Evolutionary conservation across 1,140 invertebrate genomes (phyloP).

Genomic region (Ridgeia piscesae): DNA sequence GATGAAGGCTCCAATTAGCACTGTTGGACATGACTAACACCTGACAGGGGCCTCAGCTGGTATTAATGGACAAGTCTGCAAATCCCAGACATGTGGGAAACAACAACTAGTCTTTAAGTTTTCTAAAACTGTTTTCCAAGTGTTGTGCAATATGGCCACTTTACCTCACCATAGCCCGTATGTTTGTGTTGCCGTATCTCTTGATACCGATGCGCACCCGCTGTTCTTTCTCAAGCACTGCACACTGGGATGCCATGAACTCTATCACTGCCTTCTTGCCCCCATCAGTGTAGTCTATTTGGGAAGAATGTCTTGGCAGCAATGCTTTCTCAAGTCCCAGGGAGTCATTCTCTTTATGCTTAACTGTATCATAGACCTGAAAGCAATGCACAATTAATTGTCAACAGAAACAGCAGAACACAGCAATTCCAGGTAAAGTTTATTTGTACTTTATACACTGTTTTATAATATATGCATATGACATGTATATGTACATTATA

Average conservation of each 20-base stretch:
- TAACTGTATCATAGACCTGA: conserved; percentile 30
- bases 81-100: too few relatives aligned
- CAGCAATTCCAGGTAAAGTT: too few relatives aligned
- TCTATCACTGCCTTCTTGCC: conserved; percentile 62
- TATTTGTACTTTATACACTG: too few relatives aligned
- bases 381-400: background rate
- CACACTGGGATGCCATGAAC: conserved; percentile 63
- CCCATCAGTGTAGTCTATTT: conserved; percentile 36
- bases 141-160: conserved; percentile 15
- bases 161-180: conserved; percentile 62
- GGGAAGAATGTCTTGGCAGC: conserved; percentile 17
- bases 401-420: background rate
- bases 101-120: background rate
- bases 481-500: too few relatives aligned
- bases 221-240: conserved; percentile 66
- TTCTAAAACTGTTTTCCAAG: background rate
- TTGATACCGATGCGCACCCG: conserved; percentile 62
- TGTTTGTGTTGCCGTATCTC: conserved; percentile 61
- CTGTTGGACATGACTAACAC: background rate
- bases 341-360: conserved; percentile 15
- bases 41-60: background rate
- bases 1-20: background rate
- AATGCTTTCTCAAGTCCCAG: conserved; percentile 13
- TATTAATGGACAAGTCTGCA: background rate
- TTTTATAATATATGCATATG: too few relatives aligned